Evolutionary conservation across 2,888 invertebrate genomes (phyloP), one percentile per base, ranked within the genome.

Genomic region (Lepidocyrtinus sp.): DNA sequence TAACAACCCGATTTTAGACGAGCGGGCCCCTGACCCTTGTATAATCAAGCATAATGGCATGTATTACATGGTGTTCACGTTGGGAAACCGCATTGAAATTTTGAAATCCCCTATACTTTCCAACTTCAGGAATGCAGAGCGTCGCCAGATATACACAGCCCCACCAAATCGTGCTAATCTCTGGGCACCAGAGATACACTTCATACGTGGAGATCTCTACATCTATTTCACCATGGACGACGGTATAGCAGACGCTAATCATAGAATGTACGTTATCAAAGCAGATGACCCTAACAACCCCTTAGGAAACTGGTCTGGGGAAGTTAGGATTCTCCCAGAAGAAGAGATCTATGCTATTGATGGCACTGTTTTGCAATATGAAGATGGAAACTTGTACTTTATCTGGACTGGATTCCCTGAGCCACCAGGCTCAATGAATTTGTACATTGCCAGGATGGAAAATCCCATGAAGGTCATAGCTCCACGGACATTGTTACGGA

Each of bases 161-260:
- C 86, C 84, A 1, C 68, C 80, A 21, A 78, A 76, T 15, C 22
- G 79, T 5, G 82, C 72, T 7, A 82, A 85, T 65, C 74, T 86
- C 0, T 86, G 86, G 86, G 86, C 86, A 7, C 83, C 84, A 0
- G 86, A 86, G 68, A 78, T 86, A 1, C 85, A 86, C 50, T 26
- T 27, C 0, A 79, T 86, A 17, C 69, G 71, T 21, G 84, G 84
- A 1, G 72, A 81, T n/a, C 46, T 85, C 5, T 86, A 85, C 82
- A 83, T 86, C 45, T 86, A 86, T 63, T 86, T 86, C 26, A 84
- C 85, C 0, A 86, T 86, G 86, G 84, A 83, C 19, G 84, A 84
- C 61, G 82, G 82, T 7, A 75, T 79, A 15, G 81, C 59, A 7
- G 83, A 83, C 61, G 83, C 78, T 22, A 83, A 82, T 64, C 85